phyloP scores from a whole-genome alignment of 2,888 invertebrate genomes.

The Himalopsyche tibetana region DNA sequence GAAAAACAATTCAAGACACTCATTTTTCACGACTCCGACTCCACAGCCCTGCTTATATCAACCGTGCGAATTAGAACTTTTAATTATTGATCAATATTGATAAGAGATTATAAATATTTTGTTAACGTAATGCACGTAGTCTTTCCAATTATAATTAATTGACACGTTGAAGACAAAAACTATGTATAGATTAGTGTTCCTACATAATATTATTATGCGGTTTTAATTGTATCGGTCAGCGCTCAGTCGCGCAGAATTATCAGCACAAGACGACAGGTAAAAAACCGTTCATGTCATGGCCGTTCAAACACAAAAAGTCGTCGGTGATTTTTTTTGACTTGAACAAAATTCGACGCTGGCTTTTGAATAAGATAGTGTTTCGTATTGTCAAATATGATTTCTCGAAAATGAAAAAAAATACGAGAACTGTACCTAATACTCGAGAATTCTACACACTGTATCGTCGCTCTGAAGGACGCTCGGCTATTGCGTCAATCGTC shows the following conservation, averaged over 20 bases:
- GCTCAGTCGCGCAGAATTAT: neutral
- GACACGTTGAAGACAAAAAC: too few relatives aligned
- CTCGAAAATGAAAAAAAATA: neutral
- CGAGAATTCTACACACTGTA: neutral
- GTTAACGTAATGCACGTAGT: too few relatives aligned
- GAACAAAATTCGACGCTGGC: neutral
- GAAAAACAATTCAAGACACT: too few relatives aligned
- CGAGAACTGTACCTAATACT: too few relatives aligned
- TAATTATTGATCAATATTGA: too few relatives aligned
- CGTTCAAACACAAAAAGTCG: constrained; percentile 14
- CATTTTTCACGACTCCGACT: too few relatives aligned
- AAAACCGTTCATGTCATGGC: constrained; percentile 18
- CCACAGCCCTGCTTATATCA: too few relatives aligned
- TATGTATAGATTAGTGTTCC: too few relatives aligned
- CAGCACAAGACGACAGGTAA: constrained; percentile 17
- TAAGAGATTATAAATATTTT: too few relatives aligned
- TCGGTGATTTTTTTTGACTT: constrained; percentile 11
- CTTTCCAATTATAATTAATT: too few relatives aligned
- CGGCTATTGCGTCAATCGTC: neutral
- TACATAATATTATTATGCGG: too few relatives aligned
- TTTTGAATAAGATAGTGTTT: constrained; percentile 13
- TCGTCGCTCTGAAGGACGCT: neutral
- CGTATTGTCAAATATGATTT: constrained; percentile 21
- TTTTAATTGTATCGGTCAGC: neutral
- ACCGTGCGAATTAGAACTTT: too few relatives aligned